A percentile compares a stretch with the other conserved stretches of the same genome.
Evolutionary conservation across 2,888 invertebrate species (phyloP).

Genomic region (Agonopterix arenella): DNA sequence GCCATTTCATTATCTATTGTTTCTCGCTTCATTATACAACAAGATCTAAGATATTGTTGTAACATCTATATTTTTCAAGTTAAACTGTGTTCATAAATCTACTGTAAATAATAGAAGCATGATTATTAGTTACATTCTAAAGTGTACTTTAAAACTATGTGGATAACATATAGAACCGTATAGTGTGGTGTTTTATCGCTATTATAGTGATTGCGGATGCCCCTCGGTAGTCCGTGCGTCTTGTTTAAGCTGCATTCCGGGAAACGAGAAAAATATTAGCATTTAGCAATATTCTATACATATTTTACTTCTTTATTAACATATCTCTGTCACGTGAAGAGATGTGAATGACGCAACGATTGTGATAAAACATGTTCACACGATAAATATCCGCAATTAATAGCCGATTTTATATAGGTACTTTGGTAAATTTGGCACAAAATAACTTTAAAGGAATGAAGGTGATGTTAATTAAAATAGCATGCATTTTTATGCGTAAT

Average conservation of each 20-base stretch:
- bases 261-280: slow-evolving; percentile 31
- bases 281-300: slow-evolving; percentile 17
- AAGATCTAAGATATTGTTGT: not conserved
- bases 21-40: not conserved
- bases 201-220: slow-evolving; percentile 30
- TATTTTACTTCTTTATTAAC: not conserved
- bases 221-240: slow-evolving; percentile 30
- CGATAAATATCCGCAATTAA: not conserved
- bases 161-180: slow-evolving; percentile 30
- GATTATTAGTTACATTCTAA: not conserved
- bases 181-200: slow-evolving; percentile 25
- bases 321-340: not conserved
- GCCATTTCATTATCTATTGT: not conserved
- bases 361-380: not conserved
- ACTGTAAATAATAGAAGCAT: not conserved
- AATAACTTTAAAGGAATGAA: slow-evolving; percentile 7
- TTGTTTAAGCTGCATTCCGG: slow-evolving; percentile 72
- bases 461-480: slow-evolving; percentile 10
- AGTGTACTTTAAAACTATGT: slow-evolving; percentile 1
- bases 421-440: slow-evolving; percentile 1
- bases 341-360: not conserved
- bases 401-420: slow-evolving; percentile 1
- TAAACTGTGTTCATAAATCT: not conserved
- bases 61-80: not conserved
- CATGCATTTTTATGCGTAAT: slow-evolving; percentile 36